A percentile compares a stretch with the other conserved stretches of the same genome.
Evolutionary conservation across 2,797 vertebrate species (phyloP).

Genomic region (Coregonus sp.): DNA sequence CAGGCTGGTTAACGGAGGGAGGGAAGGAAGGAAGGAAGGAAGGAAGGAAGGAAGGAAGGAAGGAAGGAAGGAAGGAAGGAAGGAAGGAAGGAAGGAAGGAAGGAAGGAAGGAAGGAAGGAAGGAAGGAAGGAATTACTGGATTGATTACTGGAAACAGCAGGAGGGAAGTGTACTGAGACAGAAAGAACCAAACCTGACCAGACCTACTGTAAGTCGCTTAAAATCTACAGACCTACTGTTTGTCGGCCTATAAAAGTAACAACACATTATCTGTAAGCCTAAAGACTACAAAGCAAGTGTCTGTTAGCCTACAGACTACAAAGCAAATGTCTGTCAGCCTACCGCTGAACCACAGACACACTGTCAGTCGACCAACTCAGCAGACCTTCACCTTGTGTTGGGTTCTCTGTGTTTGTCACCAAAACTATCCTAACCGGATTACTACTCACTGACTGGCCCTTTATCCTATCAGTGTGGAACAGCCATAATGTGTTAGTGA

Average conservation of each 20-base stretch:
- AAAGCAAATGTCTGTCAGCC: too few relatives aligned
- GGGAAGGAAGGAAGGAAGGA: constrained; percentile 67
- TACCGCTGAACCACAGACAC: too few relatives aligned
- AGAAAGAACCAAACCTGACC: too few relatives aligned
- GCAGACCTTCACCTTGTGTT: constrained; percentile 63
- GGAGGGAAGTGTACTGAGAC: constrained; percentile 78
- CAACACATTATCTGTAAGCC: background rate
- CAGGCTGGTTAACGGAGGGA: constrained; percentile 86
- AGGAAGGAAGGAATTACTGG: too few relatives aligned
- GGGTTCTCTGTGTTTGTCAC: constrained; percentile 57
- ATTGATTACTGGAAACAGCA: constrained; percentile 83
- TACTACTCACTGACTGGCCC: constrained; percentile 61
- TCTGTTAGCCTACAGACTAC: too few relatives aligned
- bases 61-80: constrained; percentile 90
- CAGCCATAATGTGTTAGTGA: constrained; percentile 75
- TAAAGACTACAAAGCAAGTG: background rate
- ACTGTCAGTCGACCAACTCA: constrained; percentile 34
- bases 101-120: constrained; percentile 19
- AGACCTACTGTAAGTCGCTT: background rate
- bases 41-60: constrained; percentile 58
- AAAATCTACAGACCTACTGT: background rate
- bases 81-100: constrained; percentile 79
- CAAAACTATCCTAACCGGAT: constrained; percentile 53
- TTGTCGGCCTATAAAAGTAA: background rate
- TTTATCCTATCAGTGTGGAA: constrained; percentile 20